A percentile compares a stretch with the other conserved stretches of the same genome.
Evolutionary conservation across 2,113 vertebrate species (phyloP).

Genomic region (Brachypodius melanocephalos): DNA sequence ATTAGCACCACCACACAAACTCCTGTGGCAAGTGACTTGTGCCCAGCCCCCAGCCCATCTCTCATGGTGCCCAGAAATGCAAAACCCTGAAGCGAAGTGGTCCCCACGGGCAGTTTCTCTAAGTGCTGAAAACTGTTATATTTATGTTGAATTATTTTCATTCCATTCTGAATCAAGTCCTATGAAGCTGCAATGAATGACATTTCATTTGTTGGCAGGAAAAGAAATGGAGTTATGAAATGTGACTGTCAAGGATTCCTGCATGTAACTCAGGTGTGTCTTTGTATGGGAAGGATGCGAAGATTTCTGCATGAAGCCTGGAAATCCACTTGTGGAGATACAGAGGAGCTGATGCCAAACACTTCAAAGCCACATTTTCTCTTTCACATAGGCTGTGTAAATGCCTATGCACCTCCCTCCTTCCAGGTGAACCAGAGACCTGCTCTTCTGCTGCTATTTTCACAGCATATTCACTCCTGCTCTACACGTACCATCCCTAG

Average conservation of each 20-base stretch:
- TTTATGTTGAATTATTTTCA: background rate
- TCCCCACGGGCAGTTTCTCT: background rate
- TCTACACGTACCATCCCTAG: background rate
- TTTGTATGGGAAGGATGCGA: background rate
- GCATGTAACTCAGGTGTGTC: background rate
- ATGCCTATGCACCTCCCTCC: background rate
- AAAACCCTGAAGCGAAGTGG: background rate
- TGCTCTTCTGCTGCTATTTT: background rate
- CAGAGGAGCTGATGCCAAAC: background rate
- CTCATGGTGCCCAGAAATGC: background rate
- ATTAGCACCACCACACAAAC: background rate
- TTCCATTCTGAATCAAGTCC: background rate
- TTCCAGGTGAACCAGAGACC: background rate
- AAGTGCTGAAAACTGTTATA: background rate
- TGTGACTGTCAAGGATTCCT: background rate
- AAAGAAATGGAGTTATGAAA: background rate
- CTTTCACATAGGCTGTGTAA: background rate
- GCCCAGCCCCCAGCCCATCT: background rate
- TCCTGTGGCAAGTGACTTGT: background rate
- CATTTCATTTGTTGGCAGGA: background rate
- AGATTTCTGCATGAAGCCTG: background rate
- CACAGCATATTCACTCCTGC: background rate
- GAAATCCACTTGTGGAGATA: background rate
- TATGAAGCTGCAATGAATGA: background rate
- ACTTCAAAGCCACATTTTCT: background rate